A percentile compares a stretch with the other conserved stretches of the same genome.
These are phyloP conservation scores for Mesembrinibis cayennensis DNA, from an alignment of 2,113 vertebrate genomes.

Conservation along the genomic window DNA sequence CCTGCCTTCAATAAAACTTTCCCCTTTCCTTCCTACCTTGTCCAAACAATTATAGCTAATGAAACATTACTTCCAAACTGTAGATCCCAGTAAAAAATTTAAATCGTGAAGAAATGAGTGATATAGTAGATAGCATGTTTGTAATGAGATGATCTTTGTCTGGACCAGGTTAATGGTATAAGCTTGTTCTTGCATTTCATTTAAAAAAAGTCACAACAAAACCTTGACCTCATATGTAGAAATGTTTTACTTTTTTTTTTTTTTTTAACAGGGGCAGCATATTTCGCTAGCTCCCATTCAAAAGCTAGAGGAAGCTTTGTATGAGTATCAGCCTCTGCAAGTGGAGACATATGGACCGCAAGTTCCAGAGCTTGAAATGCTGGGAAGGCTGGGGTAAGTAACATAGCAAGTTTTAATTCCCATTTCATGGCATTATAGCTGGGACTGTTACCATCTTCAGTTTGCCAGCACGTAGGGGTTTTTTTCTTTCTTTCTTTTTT, in stretches of 20 bases:
- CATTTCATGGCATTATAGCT: not conserved
- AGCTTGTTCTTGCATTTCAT: not conserved
- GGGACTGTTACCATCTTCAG: not conserved
- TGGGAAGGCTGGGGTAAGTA: constrained; percentile 87
- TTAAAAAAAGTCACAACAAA: not conserved
- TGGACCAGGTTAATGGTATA: not conserved
- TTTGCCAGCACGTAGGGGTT: not conserved
- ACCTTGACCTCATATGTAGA: not conserved
- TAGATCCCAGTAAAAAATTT: not conserved
- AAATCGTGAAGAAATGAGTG: not conserved
- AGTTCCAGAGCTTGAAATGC: constrained; percentile 86
- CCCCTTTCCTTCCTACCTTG: not conserved
- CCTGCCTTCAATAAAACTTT: constrained; percentile 13
- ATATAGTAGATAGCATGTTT: not conserved
- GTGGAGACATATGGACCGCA: constrained; percentile 85
- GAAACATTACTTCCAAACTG: constrained; percentile 10
- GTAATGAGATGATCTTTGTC: not conserved
- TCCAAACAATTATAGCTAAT: not conserved
- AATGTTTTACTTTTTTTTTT: not conserved
- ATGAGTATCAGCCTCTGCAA: constrained; percentile 84
- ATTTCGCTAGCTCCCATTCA: constrained; percentile 86
- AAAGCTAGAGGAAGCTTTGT: constrained; percentile 85
- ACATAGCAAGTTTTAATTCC: constrained; percentile 2
- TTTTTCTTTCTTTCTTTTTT: not conserved
- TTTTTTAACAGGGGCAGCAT: constrained; percentile 82